Percentiles rank a stretch among this genome's conserved stretches.
Evolutionary conservation across 2,797 vertebrate genomes (phyloP).

Genomic region (Clarias platycephalus): DNA sequence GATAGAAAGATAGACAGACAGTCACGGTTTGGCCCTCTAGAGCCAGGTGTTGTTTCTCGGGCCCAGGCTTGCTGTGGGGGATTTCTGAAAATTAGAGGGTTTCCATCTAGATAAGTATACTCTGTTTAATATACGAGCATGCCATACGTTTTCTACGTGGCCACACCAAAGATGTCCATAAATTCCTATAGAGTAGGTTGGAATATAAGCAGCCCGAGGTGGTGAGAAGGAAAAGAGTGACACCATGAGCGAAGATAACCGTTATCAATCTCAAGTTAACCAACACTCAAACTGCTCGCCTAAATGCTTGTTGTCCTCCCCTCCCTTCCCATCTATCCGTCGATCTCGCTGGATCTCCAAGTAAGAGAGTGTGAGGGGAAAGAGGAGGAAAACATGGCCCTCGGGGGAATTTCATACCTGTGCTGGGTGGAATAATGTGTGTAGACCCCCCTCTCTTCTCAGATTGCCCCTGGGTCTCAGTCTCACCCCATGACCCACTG

Average conservation of each 20-base stretch:
- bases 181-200: constrained; percentile 73
- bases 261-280: constrained; percentile 64
- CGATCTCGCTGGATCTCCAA: constrained; percentile 11
- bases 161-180: constrained; percentile 64
- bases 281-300: constrained; percentile 61
- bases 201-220: constrained; percentile 63
- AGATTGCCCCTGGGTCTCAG: constrained; percentile 60
- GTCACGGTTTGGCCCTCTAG: constrained; percentile 39
- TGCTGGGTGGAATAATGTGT: constrained; percentile 67
- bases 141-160: constrained; percentile 16
- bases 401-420: constrained; percentile 53
- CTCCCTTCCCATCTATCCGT: constrained; percentile 35
- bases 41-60: constrained; percentile 76
- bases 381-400: constrained; percentile 23
- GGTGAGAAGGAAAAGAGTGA: constrained; percentile 30
- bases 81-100: constrained; percentile 79
- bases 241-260: constrained; percentile 22
- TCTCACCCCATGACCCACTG: constrained; percentile 35
- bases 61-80: constrained; percentile 76
- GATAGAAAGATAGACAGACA: constrained; percentile 9
- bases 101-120: constrained; percentile 74
- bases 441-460: constrained; percentile 61
- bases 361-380: neutral
- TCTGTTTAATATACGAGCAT: constrained; percentile 79
- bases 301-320: constrained; percentile 39